Percentiles rank a stretch among this genome's conserved stretches.
These are phyloP conservation scores for Zosterops lateralis DNA, from an alignment of 2,113 vertebrate species.

Conservation along the genomic window DNA sequence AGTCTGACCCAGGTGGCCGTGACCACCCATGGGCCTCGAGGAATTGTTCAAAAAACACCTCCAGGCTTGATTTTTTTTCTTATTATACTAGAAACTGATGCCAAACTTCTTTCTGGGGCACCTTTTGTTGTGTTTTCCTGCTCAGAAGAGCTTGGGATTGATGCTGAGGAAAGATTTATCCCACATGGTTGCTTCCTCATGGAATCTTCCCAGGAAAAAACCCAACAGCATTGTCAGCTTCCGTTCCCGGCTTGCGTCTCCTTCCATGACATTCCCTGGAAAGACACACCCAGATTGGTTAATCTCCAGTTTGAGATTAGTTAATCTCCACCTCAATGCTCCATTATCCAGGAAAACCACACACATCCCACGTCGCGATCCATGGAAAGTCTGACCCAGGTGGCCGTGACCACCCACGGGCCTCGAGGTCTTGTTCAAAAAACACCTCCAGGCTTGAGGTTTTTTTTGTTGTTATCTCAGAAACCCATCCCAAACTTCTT, in stretches of 20 bases:
- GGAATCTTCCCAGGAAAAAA: neutral
- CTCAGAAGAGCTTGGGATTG: neutral
- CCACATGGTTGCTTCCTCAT: neutral
- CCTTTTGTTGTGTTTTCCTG: neutral
- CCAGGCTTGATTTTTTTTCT: neutral
- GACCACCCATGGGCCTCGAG: neutral
- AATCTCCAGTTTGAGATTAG: neutral
- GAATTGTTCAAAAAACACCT: neutral
- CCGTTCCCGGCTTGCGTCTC: neutral
- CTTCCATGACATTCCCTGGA: neutral
- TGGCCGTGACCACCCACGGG: neutral
- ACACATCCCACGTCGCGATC: neutral
- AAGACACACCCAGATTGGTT: slow-evolving; percentile 19
- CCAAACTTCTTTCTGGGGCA: neutral
- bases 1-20: neutral
- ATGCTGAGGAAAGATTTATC: neutral
- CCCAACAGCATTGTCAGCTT: accelerated
- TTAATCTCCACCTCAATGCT: neutral
- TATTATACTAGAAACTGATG: neutral
- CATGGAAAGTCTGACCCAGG: slow-evolving; percentile 19
- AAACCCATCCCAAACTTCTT: neutral
- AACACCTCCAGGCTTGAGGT: neutral
- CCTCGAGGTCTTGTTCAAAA: neutral
- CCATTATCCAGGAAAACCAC: neutral
- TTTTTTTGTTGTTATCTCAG: neutral